Evolutionary conservation across 2,888 invertebrate genomes (phyloP).

Genomic region (Ectropis crepuscularia): DNA sequence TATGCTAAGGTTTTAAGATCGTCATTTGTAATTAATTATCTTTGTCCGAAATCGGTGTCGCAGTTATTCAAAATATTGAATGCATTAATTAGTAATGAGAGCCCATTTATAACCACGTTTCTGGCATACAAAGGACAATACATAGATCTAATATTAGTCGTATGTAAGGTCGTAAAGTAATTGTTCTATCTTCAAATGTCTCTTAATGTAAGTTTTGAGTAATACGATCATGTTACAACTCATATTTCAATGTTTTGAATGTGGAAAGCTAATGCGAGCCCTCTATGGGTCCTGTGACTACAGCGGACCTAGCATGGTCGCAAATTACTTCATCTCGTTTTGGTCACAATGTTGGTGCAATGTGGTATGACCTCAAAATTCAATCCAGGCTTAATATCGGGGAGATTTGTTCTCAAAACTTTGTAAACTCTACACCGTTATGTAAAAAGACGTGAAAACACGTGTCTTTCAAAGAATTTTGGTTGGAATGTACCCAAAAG

Average conservation of each 20-base stretch:
- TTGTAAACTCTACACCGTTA: too few species aligned
- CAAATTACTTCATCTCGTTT: too few species aligned
- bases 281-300: conserved; percentile 33
- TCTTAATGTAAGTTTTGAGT: conserved; percentile 80
- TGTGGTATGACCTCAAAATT: too few species aligned
- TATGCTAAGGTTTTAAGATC: conserved; percentile 61
- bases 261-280: conserved; percentile 44
- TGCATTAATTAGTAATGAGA: conserved; percentile 58
- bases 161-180: conserved; percentile 82
- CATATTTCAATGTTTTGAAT: conserved; percentile 64
- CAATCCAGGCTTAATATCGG: too few species aligned
- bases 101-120: conserved; percentile 74
- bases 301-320: conserved; percentile 4
- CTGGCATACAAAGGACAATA: conserved; percentile 85
- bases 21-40: conserved; percentile 45
- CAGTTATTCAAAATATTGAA: conserved; percentile 63
- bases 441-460: too few species aligned
- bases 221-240: conserved; percentile 71
- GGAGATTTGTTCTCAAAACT: too few species aligned
- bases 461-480: too few species aligned
- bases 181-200: conserved; percentile 84
- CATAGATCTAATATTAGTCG: conserved; percentile 84
- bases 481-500: too few species aligned
- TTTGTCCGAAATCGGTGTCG: conserved; percentile 68
- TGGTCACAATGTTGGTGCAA: too few species aligned